Percentiles rank a stretch among this genome's conserved stretches.
phyloP scores from a whole-genome alignment of 2,888 invertebrate genomes.

The Aspidapion aeneum region DNA sequence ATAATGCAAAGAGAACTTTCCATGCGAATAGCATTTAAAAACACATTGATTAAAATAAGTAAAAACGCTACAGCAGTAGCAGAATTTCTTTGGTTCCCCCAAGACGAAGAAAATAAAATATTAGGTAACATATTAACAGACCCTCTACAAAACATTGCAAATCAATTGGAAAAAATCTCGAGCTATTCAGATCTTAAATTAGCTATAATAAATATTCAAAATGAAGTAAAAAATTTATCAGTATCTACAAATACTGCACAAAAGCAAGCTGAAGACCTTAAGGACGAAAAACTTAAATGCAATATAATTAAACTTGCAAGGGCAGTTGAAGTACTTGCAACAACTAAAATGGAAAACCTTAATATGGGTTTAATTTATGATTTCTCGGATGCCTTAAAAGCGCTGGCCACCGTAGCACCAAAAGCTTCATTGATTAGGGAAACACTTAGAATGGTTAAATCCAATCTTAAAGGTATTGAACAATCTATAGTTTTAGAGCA shows the following conservation, averaged over 20 bases:
- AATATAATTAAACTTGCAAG: slow-evolving; percentile 6
- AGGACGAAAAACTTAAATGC: neutral
- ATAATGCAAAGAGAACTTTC: slow-evolving; percentile 37
- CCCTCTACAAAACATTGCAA: slow-evolving; percentile 12
- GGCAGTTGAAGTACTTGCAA: slow-evolving; percentile 14
- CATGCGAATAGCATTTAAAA: slow-evolving; percentile 27
- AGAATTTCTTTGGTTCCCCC: slow-evolving; percentile 2
- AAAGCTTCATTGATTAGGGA: slow-evolving; percentile 11
- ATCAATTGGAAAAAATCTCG: slow-evolving; percentile 6
- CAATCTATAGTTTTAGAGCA: slow-evolving; percentile 24
- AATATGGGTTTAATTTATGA: slow-evolving; percentile 19
- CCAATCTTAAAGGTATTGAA: slow-evolving; percentile 25
- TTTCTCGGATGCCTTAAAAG: slow-evolving; percentile 5
- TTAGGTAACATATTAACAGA: slow-evolving; percentile 6
- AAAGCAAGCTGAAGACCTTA: neutral
- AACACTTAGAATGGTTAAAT: slow-evolving; percentile 24
- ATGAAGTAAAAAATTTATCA: slow-evolving; percentile 6
- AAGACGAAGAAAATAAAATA: neutral
- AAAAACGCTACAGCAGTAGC: slow-evolving; percentile 15
- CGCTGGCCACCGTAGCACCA: neutral
- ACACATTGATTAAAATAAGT: slow-evolving; percentile 23
- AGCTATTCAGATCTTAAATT: slow-evolving; percentile 11
- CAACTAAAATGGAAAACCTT: slow-evolving; percentile 13
- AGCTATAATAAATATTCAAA: slow-evolving; percentile 8
- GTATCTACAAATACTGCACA: neutral